Evolutionary conservation across 2,797 vertebrate genomes (phyloP), one percentile per base, ranked within the genome.

Genomic region (Pipistrellus nathusii): DNA sequence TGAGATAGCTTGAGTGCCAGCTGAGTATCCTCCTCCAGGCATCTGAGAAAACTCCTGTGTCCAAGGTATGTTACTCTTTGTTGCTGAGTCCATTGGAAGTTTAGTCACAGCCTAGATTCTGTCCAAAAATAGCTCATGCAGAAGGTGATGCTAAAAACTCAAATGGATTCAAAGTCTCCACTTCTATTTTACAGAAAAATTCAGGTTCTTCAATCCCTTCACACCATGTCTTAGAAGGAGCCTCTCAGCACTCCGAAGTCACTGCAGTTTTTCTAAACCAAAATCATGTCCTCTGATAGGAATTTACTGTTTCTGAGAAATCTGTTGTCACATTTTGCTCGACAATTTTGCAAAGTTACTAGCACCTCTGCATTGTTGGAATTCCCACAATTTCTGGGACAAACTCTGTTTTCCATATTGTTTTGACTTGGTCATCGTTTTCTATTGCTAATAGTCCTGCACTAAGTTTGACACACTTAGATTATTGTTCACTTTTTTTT

Each of bases 261-360:
- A 76, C 71, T 51, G 53, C 76, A 78, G 55, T 95, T 88, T 90
- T 73, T 51, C 85, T 88, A 48, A 96, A 66, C n/a, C 77, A 81
- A 72, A 46, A 46, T 30, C 85, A 35, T 81, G 25, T 68, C 78
- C 68, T 51, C n/a, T 57, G 32, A 78, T 78, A 94, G 80, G 57
- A 92, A 86, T 62, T 51, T 46, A 75, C 88, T 90, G 18, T 44
- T 89, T 95, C 88, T 68, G 55, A 76, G 83, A 90, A 91, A 84
- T 82, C 73, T 88, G 81, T 38, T 90, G 77, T 64, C 76, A 69
- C 64, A 57, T 35, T 93, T 57, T 8, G 23, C 48, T 57, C 46
- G 88, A 59, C 69, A 88, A 0, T 71, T 90, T 57, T 71, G 53
- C 83, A 35, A 76, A 90, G 30, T 48, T 78, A 59, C 51, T 78